These are phyloP conservation scores for Azemiops feae DNA, from an alignment of 2,113 vertebrate genomes.

Conservation along the genomic window DNA sequence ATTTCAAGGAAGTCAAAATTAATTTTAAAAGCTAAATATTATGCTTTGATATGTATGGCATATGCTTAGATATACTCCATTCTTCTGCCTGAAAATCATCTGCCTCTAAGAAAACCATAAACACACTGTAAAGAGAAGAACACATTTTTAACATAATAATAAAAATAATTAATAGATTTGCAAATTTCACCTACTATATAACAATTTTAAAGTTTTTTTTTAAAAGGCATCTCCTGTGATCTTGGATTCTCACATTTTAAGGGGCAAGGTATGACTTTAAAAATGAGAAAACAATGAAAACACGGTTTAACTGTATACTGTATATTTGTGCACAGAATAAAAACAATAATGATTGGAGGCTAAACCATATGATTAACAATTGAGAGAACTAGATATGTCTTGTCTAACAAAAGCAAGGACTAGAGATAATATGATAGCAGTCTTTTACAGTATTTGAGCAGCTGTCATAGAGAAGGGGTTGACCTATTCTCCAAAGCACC, in stretches of 20 bases:
- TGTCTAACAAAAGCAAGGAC: too few relatives aligned
- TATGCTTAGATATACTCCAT: background rate
- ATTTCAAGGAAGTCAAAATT: constrained; percentile 12
- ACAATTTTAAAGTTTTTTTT: background rate
- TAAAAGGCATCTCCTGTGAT: background rate
- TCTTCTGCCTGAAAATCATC: background rate
- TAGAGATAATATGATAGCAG: too few relatives aligned
- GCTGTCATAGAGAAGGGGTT: too few relatives aligned
- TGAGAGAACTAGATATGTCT: too few relatives aligned
- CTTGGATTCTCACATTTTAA: background rate
- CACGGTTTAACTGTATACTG: background rate
- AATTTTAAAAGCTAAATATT: constrained; percentile 21
- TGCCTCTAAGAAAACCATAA: constrained; percentile 8
- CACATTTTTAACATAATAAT: background rate
- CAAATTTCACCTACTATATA: background rate
- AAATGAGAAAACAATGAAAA: background rate
- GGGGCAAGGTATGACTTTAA: background rate
- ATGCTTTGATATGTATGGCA: constrained; percentile 14
- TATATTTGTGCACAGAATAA: background rate
- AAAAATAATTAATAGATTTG: background rate
- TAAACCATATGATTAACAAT: background rate
- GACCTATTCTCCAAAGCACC: too few relatives aligned
- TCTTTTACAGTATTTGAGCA: too few relatives aligned
- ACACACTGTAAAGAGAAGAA: background rate
- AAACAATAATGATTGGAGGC: background rate